Base-by-base conservation (phyloP, 2,888 invertebrate species). In the Ephialtes manifestator region DNA sequence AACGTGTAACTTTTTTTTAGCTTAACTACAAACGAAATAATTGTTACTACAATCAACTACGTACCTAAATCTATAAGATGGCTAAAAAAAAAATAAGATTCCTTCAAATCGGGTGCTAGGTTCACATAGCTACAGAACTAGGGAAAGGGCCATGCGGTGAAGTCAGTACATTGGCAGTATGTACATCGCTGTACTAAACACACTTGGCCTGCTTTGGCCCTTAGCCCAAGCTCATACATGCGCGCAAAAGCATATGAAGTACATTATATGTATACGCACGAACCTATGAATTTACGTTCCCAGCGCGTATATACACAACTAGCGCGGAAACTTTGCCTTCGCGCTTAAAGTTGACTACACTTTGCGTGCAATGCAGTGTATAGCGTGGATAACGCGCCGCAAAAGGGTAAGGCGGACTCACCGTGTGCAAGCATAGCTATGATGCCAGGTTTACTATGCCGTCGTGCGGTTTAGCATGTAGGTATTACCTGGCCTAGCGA, bases 101-200 rank as follows among this genome's bases (percentile, higher is more conserved):
- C n/a, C n/a, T n/a, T n/a, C n/a, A n/a, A n/a, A n/a, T n/a, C n/a
- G n/a, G n/a, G n/a, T n/a, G n/a, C n/a, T n/a, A n/a, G n/a, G n/a
- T n/a, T n/a, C n/a, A n/a, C n/a, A n/a, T n/a, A n/a, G n/a, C n/a
- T n/a, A 55, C 4, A 15, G 58, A 15, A 13, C 11, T 28, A 13
- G n/a, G 58, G 28, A 15, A 28, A 58, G 28, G 58, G 58, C 13
- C 58, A 58, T 24, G 28, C 58, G 28, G 58, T 28, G 58, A 28
- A 15, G 28, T 58, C 58, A 4, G 84, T 88, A 89, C 82, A 87
- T 88, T 87, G 87, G 86, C 78, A 77, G 81, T 86, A 82, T 77
- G 74, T 76, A 78, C 75, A 72, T 55, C 13, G 3, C 63, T 70
- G 79, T 15, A 46, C 46, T 15, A 46, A 48, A 83, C 77, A 85